These are phyloP conservation scores for Capromys pilorides DNA, from an alignment of 2,797 vertebrate genomes.

Conservation along the genomic window DNA sequence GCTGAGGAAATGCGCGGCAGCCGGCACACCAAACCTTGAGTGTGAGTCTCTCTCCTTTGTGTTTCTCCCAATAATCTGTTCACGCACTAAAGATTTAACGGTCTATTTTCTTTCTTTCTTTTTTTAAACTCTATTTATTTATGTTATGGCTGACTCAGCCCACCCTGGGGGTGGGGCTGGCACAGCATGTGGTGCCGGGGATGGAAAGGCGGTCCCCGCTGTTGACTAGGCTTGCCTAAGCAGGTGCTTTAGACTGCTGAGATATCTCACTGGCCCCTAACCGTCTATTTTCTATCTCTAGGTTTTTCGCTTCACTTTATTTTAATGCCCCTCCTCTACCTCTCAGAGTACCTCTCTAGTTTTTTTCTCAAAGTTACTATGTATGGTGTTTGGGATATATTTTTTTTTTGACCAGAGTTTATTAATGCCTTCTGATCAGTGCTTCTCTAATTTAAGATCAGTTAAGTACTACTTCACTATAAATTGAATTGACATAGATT, in stretches of 20 bases:
- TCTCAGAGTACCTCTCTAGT: not conserved
- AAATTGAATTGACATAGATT: not conserved
- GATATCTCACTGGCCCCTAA: too few relatives aligned
- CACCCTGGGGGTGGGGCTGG: too few relatives aligned
- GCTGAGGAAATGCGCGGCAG: not conserved
- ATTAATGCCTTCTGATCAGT: not conserved
- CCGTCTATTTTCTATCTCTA: not conserved
- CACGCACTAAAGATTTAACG: not conserved
- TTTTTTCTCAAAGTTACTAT: not conserved
- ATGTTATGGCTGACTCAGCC: too few relatives aligned
- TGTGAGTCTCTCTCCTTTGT: not conserved
- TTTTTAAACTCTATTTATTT: too few relatives aligned
- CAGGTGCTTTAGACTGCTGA: too few relatives aligned
- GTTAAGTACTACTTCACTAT: not conserved
- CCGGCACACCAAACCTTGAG: not conserved
- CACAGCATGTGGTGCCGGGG: too few relatives aligned
- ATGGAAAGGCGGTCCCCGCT: too few relatives aligned
- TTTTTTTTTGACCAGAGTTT: not conserved
- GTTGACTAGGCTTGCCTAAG: too few relatives aligned
- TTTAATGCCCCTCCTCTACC: not conserved
- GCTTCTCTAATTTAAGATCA: not conserved
- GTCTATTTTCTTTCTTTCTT: too few relatives aligned
- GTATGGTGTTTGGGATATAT: not conserved
- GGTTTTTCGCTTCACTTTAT: conserved; percentile 11
- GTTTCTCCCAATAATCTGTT: not conserved